Percentiles rank a stretch among this genome's conserved stretches.
phyloP scores from a whole-genome alignment of 1,140 invertebrate species.

The Drosophila seguyi region DNA sequence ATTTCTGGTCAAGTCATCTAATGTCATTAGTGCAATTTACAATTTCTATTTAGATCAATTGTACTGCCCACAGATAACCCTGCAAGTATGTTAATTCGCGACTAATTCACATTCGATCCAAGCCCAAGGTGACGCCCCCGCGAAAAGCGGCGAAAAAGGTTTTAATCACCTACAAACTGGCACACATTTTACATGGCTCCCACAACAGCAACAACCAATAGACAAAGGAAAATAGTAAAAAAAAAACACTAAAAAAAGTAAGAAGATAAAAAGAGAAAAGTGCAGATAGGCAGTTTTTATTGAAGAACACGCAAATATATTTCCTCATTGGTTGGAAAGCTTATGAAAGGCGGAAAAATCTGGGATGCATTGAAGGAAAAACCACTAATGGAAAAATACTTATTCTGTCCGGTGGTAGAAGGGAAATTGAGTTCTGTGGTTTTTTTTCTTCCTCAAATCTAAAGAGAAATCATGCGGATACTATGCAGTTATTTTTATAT shows the following conservation, averaged over 20 bases:
- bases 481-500: background rate
- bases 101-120: conserved; percentile 36
- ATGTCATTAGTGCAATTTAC: conserved; percentile 34
- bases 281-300: conserved; percentile 24
- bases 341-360: conserved; percentile 33
- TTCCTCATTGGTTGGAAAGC: conserved; percentile 43
- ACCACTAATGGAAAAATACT: conserved; percentile 22
- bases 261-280: conserved; percentile 8
- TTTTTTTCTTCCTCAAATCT: conserved; percentile 3
- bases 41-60: conserved; percentile 25
- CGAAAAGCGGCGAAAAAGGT: conserved; percentile 34
- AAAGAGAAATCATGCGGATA: conserved; percentile 11
- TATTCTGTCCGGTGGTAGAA: conserved; percentile 23
- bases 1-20: conserved; percentile 28
- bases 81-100: conserved; percentile 41
- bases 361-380: conserved; percentile 26
- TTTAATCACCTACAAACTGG: conserved; percentile 28
- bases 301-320: conserved; percentile 29
- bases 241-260: conserved; percentile 4
- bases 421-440: conserved; percentile 31
- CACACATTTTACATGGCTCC: conserved; percentile 28
- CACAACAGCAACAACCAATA: background rate
- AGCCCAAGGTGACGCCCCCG: conserved; percentile 41
- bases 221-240: conserved; percentile 2
- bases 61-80: conserved; percentile 40